phyloP scores from a whole-genome alignment of 23 tunicate genomes.

The Trididemnum nubilum region DNA sequence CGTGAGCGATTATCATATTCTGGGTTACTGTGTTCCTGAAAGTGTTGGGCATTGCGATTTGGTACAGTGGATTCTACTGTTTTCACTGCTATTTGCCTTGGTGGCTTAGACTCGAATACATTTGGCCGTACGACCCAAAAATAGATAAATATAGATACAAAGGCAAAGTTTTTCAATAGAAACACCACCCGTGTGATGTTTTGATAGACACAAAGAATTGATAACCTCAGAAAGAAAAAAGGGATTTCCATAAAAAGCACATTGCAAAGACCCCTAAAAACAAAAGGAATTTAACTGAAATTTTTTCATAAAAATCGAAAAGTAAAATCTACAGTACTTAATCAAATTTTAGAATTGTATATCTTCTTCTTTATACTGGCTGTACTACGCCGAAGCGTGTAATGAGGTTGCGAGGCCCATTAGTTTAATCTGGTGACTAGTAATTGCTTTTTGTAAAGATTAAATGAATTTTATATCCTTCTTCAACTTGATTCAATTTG shows the following conservation, averaged over 20 bases:
- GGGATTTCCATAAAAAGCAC: conserved; percentile 70
- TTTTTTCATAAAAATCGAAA: too few species aligned
- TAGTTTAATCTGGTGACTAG: too few species aligned
- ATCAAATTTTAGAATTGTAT: too few species aligned
- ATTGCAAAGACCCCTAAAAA: conserved; percentile 35
- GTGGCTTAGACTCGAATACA: neutral
- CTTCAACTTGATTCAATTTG: too few species aligned
- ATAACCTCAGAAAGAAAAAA: conserved; percentile 64
- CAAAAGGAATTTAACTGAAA: too few species aligned
- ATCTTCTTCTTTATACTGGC: too few species aligned
- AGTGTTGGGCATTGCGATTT: neutral
- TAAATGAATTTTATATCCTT: too few species aligned
- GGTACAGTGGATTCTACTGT: neutral
- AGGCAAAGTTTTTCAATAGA: conserved; percentile 59
- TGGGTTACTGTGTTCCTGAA: neutral
- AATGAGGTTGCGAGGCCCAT: too few species aligned
- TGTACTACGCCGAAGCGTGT: too few species aligned
- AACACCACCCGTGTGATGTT: conserved; percentile 47
- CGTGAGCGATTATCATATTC: conserved; percentile 19
- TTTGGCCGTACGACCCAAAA: conserved; percentile 37
- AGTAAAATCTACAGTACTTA: too few species aligned
- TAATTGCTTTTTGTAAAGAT: too few species aligned
- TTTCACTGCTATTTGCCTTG: conserved; percentile 1
- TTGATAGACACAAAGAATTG: conserved; percentile 45
- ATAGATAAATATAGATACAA: conserved; percentile 34